Percentiles rank a stretch among this genome's conserved stretches.
Evolutionary conservation across 2,113 vertebrate genomes (phyloP).

Genomic region (Steatornis caripensis): DNA sequence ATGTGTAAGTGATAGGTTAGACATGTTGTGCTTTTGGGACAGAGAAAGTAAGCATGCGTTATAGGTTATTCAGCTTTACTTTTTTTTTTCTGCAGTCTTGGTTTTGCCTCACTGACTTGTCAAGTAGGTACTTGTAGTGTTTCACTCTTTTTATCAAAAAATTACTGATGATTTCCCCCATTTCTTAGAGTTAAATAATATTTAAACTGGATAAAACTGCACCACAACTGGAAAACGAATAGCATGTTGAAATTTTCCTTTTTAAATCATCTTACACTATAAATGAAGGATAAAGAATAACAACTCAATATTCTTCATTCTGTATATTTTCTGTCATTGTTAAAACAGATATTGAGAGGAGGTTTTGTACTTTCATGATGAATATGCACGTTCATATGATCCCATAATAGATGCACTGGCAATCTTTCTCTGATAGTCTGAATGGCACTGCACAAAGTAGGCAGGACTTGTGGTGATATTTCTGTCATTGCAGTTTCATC

Average conservation of each 20-base stretch:
- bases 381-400: background rate
- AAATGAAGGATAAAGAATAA: background rate
- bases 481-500: background rate
- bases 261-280: background rate
- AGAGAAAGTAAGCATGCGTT: background rate
- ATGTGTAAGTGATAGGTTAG: background rate
- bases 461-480: background rate
- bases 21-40: background rate
- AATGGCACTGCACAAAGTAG: background rate
- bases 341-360: background rate
- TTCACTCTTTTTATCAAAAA: background rate
- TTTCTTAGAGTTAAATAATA: background rate
- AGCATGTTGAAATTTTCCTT: background rate
- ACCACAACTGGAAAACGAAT: background rate
- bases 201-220: background rate
- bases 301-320: background rate
- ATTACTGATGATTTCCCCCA: background rate
- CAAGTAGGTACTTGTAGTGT: background rate
- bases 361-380: background rate
- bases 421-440: background rate
- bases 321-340: background rate
- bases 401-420: background rate
- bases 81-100: background rate
- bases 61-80: background rate
- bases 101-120: background rate